phyloP scores from a whole-genome alignment of 2,797 vertebrate genomes.

The Squalus acanthias region DNA sequence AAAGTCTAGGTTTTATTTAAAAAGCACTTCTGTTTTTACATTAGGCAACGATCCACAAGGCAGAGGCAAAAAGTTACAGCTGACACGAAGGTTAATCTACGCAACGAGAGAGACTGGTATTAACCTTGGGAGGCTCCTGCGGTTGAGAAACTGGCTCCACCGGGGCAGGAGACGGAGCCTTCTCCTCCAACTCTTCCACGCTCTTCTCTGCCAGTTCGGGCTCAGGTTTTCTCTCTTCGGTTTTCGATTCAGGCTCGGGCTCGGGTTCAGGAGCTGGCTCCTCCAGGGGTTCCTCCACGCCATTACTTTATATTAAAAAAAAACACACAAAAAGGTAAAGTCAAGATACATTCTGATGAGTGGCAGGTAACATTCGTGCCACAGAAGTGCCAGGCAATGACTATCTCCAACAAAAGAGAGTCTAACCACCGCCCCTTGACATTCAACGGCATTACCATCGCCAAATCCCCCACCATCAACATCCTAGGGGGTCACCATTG shows the following conservation, averaged over 20 bases:
- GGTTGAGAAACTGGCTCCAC: conserved; percentile 77
- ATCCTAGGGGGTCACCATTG: too few relatives aligned
- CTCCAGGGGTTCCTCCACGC: conserved; percentile 85
- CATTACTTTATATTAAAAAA: conserved; percentile 74
- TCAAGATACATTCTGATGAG: neutral
- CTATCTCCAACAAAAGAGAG: too few relatives aligned
- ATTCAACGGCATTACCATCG: too few relatives aligned
- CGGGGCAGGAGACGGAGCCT: conserved; percentile 76
- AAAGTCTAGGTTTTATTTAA: neutral
- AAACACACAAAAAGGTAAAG: neutral
- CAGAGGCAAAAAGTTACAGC: neutral
- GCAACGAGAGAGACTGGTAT: neutral
- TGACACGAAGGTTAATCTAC: neutral
- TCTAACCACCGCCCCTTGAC: too few relatives aligned
- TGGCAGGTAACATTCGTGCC: too few relatives aligned
- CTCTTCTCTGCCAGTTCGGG: conserved; percentile 77
- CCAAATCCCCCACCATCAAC: too few relatives aligned
- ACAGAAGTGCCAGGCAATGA: too few relatives aligned
- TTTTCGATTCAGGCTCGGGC: conserved; percentile 77
- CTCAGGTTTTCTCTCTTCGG: conserved; percentile 76
- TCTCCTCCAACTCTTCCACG: conserved; percentile 82
- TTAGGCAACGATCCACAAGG: neutral
- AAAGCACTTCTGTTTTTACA: neutral
- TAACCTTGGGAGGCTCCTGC: conserved; percentile 84
- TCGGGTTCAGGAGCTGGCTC: conserved; percentile 78